A percentile compares a stretch with the other conserved stretches of the same genome.
Evolutionary conservation across 2,888 invertebrate species (phyloP).

Genomic region (Crossocerus cetratus): DNA sequence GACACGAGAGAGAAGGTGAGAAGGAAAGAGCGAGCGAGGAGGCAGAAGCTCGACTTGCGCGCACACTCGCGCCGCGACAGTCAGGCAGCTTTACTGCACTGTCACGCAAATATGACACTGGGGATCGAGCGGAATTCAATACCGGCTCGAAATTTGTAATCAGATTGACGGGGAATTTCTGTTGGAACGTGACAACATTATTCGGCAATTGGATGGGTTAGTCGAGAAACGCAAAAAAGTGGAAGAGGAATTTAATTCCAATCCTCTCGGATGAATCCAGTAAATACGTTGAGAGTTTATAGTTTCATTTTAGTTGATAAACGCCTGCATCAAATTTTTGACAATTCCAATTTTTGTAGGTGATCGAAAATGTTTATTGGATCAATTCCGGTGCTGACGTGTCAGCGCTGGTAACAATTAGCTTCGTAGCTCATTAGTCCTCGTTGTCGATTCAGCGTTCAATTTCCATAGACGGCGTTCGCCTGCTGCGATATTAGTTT

Average conservation of each 20-base stretch:
- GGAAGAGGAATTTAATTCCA: too few relatives aligned
- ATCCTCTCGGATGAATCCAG: too few relatives aligned
- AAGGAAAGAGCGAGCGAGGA: not conserved
- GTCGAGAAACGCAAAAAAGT: constrained; percentile 12
- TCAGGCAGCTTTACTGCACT: constrained; percentile 44
- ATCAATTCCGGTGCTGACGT: too few relatives aligned
- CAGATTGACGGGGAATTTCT: constrained; percentile 50
- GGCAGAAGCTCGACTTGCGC: not conserved
- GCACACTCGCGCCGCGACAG: constrained; percentile 15
- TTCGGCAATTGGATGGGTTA: constrained; percentile 33
- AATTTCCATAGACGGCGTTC: too few relatives aligned
- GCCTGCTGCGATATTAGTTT: not conserved
- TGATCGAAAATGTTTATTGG: too few relatives aligned
- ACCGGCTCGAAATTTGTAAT: constrained; percentile 55
- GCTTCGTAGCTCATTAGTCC: too few relatives aligned
- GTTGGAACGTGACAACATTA: constrained; percentile 49
- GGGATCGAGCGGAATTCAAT: constrained; percentile 54
- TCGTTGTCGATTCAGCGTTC: too few relatives aligned
- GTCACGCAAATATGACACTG: constrained; percentile 51
- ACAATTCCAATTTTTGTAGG: too few relatives aligned
- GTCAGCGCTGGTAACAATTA: too few relatives aligned
- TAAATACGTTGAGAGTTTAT: too few relatives aligned
- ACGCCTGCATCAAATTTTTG: too few relatives aligned
- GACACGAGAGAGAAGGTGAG: not conserved
- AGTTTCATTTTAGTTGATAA: too few relatives aligned